phyloP scores from a whole-genome alignment of 2,888 invertebrate genomes.

The Oxystoma pomonae region DNA sequence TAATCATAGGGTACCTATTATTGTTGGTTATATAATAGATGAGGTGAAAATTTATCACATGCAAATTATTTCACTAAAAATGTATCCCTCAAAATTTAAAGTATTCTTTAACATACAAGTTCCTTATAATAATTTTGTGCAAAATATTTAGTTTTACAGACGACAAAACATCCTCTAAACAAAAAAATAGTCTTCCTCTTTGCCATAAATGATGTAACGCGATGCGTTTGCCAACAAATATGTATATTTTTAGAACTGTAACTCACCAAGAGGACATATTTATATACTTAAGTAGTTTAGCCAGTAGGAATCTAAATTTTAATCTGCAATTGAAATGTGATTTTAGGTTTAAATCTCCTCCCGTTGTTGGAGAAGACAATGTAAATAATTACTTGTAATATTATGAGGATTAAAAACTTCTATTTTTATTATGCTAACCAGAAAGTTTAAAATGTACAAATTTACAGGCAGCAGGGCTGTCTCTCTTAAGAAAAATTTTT shows the following conservation, averaged over 20 bases:
- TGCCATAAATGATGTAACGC: not conserved
- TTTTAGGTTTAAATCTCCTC: not conserved
- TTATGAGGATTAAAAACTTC: not conserved
- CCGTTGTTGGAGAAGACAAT: not conserved
- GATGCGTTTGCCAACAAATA: not conserved
- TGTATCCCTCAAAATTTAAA: no score
- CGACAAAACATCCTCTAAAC: no score
- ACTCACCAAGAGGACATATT: not conserved
- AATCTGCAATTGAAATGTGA: not conserved
- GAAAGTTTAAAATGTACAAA: not conserved
- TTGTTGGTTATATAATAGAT: no score
- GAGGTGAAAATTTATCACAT: no score
- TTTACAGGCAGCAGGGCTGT: not conserved
- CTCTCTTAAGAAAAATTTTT: slow-evolving; percentile 27
- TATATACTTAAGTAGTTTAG: not conserved
- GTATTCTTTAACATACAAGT: no score
- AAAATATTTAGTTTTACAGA: slow-evolving; percentile 24
- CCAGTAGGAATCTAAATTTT: not conserved
- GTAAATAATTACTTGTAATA: not conserved
- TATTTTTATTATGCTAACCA: not conserved
- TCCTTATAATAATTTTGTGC: no score
- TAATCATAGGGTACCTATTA: no score
- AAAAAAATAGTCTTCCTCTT: not conserved
- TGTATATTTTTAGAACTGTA: not conserved
- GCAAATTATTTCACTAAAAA: no score